These are phyloP conservation scores for Merops nubicus DNA, from an alignment of 2,113 vertebrate species.

Conservation along the genomic window DNA sequence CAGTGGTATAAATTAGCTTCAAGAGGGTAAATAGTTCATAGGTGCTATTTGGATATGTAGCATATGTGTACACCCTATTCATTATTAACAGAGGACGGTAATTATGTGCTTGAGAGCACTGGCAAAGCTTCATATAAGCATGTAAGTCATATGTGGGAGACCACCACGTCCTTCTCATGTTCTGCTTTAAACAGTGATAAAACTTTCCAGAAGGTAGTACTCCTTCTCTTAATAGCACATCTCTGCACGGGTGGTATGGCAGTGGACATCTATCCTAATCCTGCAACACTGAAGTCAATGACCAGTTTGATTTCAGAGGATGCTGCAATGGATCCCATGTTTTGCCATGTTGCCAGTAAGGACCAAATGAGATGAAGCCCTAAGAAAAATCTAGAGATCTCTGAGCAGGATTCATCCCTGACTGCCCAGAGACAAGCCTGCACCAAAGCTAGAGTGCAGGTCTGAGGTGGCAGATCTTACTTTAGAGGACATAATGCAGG, in stretches of 20 bases:
- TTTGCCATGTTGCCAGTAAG: neutral
- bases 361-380: neutral
- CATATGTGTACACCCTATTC: neutral
- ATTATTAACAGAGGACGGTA: neutral
- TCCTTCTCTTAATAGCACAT: neutral
- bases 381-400: neutral
- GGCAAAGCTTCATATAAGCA: neutral
- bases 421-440: neutral
- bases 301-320: neutral
- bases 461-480: neutral
- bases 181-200: neutral
- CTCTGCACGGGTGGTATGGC: neutral
- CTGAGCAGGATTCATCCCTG: neutral
- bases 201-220: neutral
- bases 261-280: neutral
- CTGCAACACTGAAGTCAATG: neutral
- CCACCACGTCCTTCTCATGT: neutral
- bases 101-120: neutral
- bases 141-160: neutral
- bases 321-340: neutral
- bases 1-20: neutral
- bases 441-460: neutral
- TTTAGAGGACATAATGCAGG: rapidly evolving
- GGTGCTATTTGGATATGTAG: constrained; percentile 18
- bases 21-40: neutral